Evolutionary conservation across 2,888 invertebrate genomes (phyloP), one percentile per base, ranked within the genome.

Genomic region (Tachina lurida): DNA sequence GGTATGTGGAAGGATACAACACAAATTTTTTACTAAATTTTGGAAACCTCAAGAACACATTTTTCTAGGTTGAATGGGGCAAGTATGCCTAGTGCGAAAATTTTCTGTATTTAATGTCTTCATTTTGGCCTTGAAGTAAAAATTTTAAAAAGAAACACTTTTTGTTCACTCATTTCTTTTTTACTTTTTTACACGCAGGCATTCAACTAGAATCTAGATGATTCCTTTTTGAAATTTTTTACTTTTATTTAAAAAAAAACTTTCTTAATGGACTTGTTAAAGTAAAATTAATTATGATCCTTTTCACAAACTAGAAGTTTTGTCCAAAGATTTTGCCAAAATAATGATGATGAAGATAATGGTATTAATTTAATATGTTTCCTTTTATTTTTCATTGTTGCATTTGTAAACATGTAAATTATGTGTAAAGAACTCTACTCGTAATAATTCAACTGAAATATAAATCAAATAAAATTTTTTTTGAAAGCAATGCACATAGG

Each of bases 191-290:
- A n/a, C n/a, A n/a, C n/a, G n/a, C n/a, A n/a, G n/a, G n/a, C n/a
- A n/a, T n/a, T n/a, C n/a, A n/a, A n/a, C n/a, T n/a, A n/a, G n/a
- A n/a, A n/a, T n/a, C n/a, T n/a, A n/a, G n/a, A n/a, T n/a, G n/a
- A n/a, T n/a, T n/a, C n/a, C n/a, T n/a, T n/a, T n/a, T n/a, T n/a
- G n/a, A n/a, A n/a, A n/a, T n/a, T 31, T 49, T 41, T 52, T 47
- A 45, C 45, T 4, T 31, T 52, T 31, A 39, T 17, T 49, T 41
- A 45, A 52, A 19, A 52, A 19, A 52, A 65, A 75, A 22, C 10
- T 67, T 58, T 78, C 58, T 54, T 70, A 54, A 78, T 70, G 54
- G 60, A 70, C 77, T 43, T 70, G 13, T 52, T 17, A 70, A 70
- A 78, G 52, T 71, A 17, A 62, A 43, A 71, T 63, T 79, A 63